A percentile compares a stretch with the other conserved stretches of the same genome.
These are phyloP conservation scores for Eciton burchellii DNA, from an alignment of 1,140 invertebrate genomes.

Conservation along the genomic window DNA sequence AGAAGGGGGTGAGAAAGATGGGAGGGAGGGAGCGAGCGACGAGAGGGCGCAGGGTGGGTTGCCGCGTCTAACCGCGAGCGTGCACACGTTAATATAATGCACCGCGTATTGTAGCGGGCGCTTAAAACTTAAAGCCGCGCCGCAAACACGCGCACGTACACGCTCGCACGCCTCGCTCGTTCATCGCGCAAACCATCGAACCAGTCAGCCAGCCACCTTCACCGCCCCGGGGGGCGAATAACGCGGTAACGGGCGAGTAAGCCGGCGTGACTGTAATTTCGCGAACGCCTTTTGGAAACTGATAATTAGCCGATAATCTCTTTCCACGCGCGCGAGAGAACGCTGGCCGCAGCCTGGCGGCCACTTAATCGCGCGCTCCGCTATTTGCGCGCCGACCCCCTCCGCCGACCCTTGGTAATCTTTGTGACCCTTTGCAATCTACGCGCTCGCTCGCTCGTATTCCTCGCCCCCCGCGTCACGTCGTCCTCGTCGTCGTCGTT, in stretches of 20 bases:
- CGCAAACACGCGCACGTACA: constrained; percentile 23
- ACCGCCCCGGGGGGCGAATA: neutral
- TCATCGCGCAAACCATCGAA: constrained; percentile 6
- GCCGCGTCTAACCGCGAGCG: constrained; percentile 28
- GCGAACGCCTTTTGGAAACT: constrained; percentile 34
- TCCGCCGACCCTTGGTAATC: no score
- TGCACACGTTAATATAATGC: constrained; percentile 53
- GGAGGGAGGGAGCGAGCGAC: constrained; percentile 14
- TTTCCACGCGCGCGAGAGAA: constrained; percentile 10
- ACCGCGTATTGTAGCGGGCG: constrained; percentile 15
- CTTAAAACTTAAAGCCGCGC: constrained; percentile 37
- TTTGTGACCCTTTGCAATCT: constrained; percentile 24
- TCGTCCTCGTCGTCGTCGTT: no score
- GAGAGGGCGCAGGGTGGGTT: no score
- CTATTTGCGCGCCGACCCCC: constrained; percentile 29
- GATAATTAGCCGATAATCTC: constrained; percentile 56
- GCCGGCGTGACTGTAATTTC: constrained; percentile 35
- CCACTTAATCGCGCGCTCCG: constrained; percentile 32
- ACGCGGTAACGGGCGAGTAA: no score
- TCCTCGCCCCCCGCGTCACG: neutral
- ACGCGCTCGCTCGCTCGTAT: neutral
- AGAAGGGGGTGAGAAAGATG: neutral
- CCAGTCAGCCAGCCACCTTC: neutral
- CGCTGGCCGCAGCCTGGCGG: neutral
- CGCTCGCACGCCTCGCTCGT: neutral